Evolutionary conservation across 2,888 invertebrate species (phyloP).

Genomic region (Nomada hirtipes): DNA sequence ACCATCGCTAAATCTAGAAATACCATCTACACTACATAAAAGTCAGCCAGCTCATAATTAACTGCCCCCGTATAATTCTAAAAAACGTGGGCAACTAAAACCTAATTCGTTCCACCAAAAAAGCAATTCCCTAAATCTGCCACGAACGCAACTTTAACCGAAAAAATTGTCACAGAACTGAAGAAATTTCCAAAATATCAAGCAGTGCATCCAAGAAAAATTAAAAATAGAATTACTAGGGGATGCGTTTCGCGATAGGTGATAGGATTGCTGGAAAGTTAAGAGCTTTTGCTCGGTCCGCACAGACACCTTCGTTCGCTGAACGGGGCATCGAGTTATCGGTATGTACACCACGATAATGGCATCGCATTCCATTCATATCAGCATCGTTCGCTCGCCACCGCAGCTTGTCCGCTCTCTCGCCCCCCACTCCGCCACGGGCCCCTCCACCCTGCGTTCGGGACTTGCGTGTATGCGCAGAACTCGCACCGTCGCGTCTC

Average conservation of each 20-base stretch:
- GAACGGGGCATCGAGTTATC: slow-evolving; percentile 76
- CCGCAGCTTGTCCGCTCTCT: slow-evolving; percentile 53
- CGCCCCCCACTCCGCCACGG: slow-evolving; percentile 26
- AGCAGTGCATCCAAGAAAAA: neutral
- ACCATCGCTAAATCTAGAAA: no score
- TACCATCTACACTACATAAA: no score
- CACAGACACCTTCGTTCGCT: slow-evolving; percentile 44
- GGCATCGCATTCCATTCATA: slow-evolving; percentile 82
- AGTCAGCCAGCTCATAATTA: no score
- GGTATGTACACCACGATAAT: slow-evolving; percentile 79
- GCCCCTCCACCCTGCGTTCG: neutral
- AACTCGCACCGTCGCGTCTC: neutral
- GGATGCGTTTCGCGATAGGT: slow-evolving; percentile 23
- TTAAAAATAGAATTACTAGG: neutral
- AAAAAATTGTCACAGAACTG: no score
- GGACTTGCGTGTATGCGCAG: neutral
- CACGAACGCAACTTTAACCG: no score
- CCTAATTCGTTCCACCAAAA: no score
- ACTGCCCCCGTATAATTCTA: no score
- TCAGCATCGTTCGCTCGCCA: slow-evolving; percentile 76
- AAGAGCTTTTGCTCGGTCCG: slow-evolving; percentile 58
- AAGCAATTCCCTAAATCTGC: no score
- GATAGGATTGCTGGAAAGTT: slow-evolving; percentile 61
- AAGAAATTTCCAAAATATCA: no score
- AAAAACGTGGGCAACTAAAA: no score